Base-by-base conservation (phyloP, 2,113 vertebrate genomes). In the Pongo abelii region DNA sequence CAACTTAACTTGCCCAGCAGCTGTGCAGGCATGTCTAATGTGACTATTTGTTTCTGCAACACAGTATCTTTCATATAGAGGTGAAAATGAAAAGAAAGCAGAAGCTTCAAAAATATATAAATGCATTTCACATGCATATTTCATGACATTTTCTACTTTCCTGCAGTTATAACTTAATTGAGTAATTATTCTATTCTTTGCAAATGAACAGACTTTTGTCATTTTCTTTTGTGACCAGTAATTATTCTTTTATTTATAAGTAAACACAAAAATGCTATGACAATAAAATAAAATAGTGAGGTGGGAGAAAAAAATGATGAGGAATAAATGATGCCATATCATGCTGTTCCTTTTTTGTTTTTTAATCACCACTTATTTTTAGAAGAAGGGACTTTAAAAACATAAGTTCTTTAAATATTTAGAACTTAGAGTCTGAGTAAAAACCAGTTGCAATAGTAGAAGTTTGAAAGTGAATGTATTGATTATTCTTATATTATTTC, bases 101-200 rank as follows among this genome's bases (percentile, higher is more conserved):
- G 64, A 94, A 96, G 27, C 38, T 91, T 97, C 89, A 61, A 95
- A 98, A 98, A 97, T 38, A 85, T 64, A 96, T 32, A 46, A 57
- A 94, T 97, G 6, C 2, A 70, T 97, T 97, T 93, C 1, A 72
- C 25, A 97, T 95, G 52, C 84, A 96, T 96, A 96, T 98, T 98
- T 97, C 61, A 98, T 69, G 61, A 96, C 93, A 93, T 95, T 95
- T 83, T 95, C 84, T 95, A 77, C 80, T 98, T 97, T 98, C 70
- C 59, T 96, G 83, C 13, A 93, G 93, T 95, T 96, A 87, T 59
- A 35, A 75, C 59, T 98, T 98, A 97, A 98, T 96, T 96, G 94
- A 91, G 43, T 84, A 97, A 98, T 98, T 96, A 97, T 97, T 97
- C 69, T 35, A 94, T 30, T 85, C 20, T 96, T 69, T 96, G 89